These are phyloP conservation scores for Solenodon paradoxus DNA, from an alignment of 2,113 vertebrate genomes.

Conservation along the genomic window DNA sequence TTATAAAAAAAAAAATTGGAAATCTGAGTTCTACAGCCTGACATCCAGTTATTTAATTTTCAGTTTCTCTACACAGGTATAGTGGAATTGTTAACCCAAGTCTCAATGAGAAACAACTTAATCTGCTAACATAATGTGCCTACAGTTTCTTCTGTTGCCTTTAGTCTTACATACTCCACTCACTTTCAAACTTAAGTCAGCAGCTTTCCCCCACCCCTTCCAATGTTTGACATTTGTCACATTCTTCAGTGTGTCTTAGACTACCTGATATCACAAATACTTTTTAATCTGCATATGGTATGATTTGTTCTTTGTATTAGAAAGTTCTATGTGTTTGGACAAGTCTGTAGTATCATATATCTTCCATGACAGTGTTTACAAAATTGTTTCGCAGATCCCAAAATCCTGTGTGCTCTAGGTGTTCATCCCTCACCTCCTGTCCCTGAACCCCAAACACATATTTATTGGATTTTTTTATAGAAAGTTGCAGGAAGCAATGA, in stretches of 20 bases:
- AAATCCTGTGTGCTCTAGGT: not conserved
- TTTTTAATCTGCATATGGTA: too few relatives aligned
- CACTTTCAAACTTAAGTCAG: too few relatives aligned
- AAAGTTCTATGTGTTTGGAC: not conserved
- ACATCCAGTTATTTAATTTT: not conserved
- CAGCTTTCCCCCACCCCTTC: too few relatives aligned
- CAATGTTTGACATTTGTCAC: too few relatives aligned
- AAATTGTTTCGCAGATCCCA: not conserved
- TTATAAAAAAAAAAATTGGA: not conserved
- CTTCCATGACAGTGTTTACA: not conserved
- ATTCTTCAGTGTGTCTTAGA: too few relatives aligned
- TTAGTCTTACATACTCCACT: too few relatives aligned
- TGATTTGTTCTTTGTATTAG: not conserved
- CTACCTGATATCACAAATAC: too few relatives aligned
- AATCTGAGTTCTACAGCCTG: not conserved
- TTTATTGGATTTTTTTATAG: too few relatives aligned
- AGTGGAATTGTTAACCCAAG: not conserved
- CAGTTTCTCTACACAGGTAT: not conserved
- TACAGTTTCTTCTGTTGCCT: not conserved
- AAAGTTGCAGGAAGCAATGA: too few relatives aligned
- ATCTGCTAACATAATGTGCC: not conserved
- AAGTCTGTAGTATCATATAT: not conserved
- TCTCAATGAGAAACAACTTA: not conserved
- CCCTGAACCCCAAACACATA: not conserved
- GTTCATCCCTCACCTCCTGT: not conserved